Base-by-base conservation (phyloP, 2,113 vertebrate genomes). In the Oncorhynchus tshawytscha region DNA sequence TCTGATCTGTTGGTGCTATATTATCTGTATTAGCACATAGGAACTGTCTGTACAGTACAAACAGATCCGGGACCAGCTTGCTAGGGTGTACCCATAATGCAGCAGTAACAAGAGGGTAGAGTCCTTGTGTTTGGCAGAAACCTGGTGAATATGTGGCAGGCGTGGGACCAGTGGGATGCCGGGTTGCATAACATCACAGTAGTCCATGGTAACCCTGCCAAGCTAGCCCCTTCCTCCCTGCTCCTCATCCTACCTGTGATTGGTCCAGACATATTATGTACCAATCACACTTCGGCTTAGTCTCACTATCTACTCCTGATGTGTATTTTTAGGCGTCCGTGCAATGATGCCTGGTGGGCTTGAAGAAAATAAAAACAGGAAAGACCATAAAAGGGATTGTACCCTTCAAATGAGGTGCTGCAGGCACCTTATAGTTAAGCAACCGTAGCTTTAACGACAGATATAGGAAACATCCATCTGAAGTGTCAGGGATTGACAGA, bases 151-250 rank as follows among this genome's bases (percentile, higher is more conserved):
- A 78, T 25, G n/a, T 73, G 75, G 48, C 72, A 34, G 67, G 65
- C 49, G 67, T 84, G 49, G 57, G 64, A 68, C 70, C 80, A 78
- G 82, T 34, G 60, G 85, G 87, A 82, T 77, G 29, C 75, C 25
- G 34, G 74, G 80, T 88, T 89, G 82, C 76, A 82, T 89, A 91
- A 90, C 75, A 18, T 70, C 74, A 25, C 85, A 54, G 81, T 81
- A 77, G 82, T 82, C 51, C 79, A 67, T 78, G 71, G 20, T 75
- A 76, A 79, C 79, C 74, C 64, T 77, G 84, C 81, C 77, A 75
- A 76, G 75, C 70, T 7, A 20, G 16, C 64, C 68, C 39, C 68
- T 49, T 24, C 68, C 68, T 70, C 20, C 18, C 9, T 25, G 20
- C 9, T 24, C 45, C 68, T 48, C 68, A 75, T 49, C 25, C 67